Conservation (phyloP, 2,888 invertebrate species). For the Oxytorus armatus region DNA sequence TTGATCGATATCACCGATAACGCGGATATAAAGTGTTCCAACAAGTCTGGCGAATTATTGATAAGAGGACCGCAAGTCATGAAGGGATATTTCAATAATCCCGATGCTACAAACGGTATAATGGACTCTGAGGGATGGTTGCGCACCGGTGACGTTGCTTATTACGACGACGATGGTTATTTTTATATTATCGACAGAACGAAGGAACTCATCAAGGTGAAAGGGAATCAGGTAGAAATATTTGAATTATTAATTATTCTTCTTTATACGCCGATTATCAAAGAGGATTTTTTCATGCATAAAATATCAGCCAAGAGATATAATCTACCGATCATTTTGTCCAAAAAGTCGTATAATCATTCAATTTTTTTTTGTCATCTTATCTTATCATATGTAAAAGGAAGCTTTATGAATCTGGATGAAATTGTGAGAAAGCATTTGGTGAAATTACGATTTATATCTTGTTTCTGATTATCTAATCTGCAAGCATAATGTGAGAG, state of each 20-base stretch:
- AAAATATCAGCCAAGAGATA: too few relatives aligned
- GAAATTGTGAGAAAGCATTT: too few relatives aligned
- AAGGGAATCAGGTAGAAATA: slow-evolving; percentile 91
- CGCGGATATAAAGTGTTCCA: slow-evolving; percentile 85
- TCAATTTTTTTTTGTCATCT: too few relatives aligned
- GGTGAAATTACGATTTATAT: too few relatives aligned
- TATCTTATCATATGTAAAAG: too few relatives aligned
- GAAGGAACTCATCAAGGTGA: slow-evolving; percentile 94
- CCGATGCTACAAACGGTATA: slow-evolving; percentile 90
- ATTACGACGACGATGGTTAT: slow-evolving; percentile 90
- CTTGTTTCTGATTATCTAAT: too few relatives aligned
- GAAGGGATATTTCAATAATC: slow-evolving; percentile 92
- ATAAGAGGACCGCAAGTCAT: slow-evolving; percentile 92
- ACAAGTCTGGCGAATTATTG: slow-evolving; percentile 90
- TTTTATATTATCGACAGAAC: slow-evolving; percentile 92
- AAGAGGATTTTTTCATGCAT: too few relatives aligned
- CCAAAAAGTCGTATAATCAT: too few relatives aligned
- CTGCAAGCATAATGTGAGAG: too few relatives aligned
- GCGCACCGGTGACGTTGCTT: slow-evolving; percentile 92
- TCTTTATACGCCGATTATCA: not conserved
- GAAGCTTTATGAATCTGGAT: too few relatives aligned
- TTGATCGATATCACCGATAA: slow-evolving; percentile 87
- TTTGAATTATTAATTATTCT: slow-evolving; percentile 4
- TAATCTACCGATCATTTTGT: too few relatives aligned
- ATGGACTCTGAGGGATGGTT: slow-evolving; percentile 92